These are phyloP conservation scores for Pedionomus torquatus DNA, from an alignment of 2,113 vertebrate species.

Conservation along the genomic window DNA sequence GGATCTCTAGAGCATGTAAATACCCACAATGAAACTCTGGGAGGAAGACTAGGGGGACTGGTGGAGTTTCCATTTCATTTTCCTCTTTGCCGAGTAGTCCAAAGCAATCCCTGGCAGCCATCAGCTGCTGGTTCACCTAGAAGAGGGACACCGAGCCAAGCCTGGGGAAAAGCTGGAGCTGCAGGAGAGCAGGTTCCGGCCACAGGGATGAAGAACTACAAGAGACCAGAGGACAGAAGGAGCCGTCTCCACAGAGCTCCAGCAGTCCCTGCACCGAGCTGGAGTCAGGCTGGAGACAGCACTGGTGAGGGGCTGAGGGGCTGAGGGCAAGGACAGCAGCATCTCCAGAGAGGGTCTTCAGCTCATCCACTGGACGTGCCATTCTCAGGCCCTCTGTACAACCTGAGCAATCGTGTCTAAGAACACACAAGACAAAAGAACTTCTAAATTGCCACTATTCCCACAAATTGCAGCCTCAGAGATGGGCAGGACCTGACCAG, in stretches of 20 bases:
- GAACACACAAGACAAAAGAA: not conserved
- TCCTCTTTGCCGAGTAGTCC: not conserved
- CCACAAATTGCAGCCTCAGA: no score
- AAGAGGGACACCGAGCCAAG: not conserved
- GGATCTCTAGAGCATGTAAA: not conserved
- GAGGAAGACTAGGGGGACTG: not conserved
- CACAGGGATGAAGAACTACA: not conserved
- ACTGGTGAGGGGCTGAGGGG: not conserved
- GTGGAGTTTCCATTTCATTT: not conserved
- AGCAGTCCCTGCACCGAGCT: not conserved
- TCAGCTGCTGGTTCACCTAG: not conserved
- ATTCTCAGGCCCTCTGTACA: not conserved
- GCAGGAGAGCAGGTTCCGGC: not conserved
- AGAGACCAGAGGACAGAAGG: not conserved
- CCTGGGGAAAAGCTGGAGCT: not conserved
- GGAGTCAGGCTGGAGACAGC: not conserved
- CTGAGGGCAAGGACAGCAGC: not conserved
- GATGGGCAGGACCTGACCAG: not conserved
- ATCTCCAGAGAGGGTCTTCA: rapidly evolving
- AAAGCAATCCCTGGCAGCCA: not conserved
- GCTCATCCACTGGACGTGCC: not conserved
- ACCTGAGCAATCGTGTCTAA: not conserved
- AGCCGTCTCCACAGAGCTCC: not conserved
- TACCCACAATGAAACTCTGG: not conserved
- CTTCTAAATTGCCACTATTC: not conserved